These are phyloP conservation scores for Lepisosteus oculatus DNA, from an alignment of 2,113 vertebrate species.

Conservation along the genomic window DNA sequence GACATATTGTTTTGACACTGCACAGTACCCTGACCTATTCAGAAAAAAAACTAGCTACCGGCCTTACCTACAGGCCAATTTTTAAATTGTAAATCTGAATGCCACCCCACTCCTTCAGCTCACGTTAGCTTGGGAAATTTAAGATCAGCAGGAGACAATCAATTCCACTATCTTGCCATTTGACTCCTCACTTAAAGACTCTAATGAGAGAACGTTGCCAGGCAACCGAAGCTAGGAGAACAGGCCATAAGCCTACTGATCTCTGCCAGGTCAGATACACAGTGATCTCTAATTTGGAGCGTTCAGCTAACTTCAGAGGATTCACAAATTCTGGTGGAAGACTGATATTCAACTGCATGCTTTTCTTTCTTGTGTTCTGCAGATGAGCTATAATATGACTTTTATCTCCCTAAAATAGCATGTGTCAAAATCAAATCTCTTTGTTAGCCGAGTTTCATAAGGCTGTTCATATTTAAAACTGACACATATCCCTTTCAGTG, in stretches of 20 bases:
- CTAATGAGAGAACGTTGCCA: slow-evolving; percentile 42
- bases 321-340: no score
- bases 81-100: no score
- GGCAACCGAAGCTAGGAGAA: slow-evolving; percentile 42
- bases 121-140: slow-evolving; percentile 13
- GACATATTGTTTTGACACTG: background rate
- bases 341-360: no score
- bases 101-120: background rate
- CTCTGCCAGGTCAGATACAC: slow-evolving; percentile 31
- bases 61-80: background rate
- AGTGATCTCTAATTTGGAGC: no score
- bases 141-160: slow-evolving; percentile 20
- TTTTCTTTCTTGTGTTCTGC: no score
- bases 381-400: no score
- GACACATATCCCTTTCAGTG: no score
- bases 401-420: no score
- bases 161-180: slow-evolving; percentile 23
- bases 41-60: background rate
- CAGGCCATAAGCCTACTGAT: slow-evolving; percentile 8
- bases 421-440: no score
- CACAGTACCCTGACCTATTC: background rate
- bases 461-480: no score
- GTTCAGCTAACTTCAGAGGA: no score
- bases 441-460: no score
- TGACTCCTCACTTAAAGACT: slow-evolving; percentile 13